These are phyloP conservation scores for Leucoptera coffeella DNA, from an alignment of 2,888 invertebrate genomes.

Conservation along the genomic window DNA sequence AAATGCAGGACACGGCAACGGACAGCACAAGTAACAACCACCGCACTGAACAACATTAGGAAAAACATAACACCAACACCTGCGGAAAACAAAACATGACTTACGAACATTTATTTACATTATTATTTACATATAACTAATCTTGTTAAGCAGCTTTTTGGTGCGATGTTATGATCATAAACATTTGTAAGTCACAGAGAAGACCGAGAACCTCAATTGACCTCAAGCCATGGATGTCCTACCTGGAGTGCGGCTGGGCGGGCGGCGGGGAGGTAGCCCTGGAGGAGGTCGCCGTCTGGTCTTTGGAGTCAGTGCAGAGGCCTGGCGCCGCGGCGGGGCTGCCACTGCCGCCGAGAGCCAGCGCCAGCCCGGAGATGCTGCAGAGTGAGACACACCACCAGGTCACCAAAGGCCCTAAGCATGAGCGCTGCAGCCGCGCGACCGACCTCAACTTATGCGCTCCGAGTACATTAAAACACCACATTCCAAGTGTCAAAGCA, in stretches of 20 bases:
- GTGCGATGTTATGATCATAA: too few relatives aligned
- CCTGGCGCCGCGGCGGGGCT: constrained; percentile 15
- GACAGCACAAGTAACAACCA: too few relatives aligned
- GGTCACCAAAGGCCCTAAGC: constrained; percentile 47
- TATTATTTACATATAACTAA: too few relatives aligned
- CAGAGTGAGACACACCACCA: constrained; percentile 51
- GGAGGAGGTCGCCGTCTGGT: constrained; percentile 35
- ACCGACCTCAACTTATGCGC: constrained; percentile 28
- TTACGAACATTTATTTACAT: too few relatives aligned
- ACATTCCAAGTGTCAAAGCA: constrained; percentile 3
- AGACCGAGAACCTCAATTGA: too few relatives aligned
- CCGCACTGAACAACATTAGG: too few relatives aligned
- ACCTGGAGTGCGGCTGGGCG: constrained; percentile 45
- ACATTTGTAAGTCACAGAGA: too few relatives aligned
- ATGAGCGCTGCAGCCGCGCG: constrained; percentile 12
- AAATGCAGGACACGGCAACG: too few relatives aligned
- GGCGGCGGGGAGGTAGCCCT: constrained; percentile 42
- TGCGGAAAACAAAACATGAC: too few relatives aligned
- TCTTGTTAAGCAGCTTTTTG: too few relatives aligned
- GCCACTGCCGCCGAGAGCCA: constrained; percentile 48
- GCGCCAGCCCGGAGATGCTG: constrained; percentile 54
- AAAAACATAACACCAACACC: too few relatives aligned
- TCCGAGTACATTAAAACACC: constrained; percentile 15
- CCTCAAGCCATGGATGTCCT: too few relatives aligned
- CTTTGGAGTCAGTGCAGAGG: constrained; percentile 18